Conservation (phyloP, 2,888 invertebrate genomes). For the Zygothrica quintamaculata region DNA sequence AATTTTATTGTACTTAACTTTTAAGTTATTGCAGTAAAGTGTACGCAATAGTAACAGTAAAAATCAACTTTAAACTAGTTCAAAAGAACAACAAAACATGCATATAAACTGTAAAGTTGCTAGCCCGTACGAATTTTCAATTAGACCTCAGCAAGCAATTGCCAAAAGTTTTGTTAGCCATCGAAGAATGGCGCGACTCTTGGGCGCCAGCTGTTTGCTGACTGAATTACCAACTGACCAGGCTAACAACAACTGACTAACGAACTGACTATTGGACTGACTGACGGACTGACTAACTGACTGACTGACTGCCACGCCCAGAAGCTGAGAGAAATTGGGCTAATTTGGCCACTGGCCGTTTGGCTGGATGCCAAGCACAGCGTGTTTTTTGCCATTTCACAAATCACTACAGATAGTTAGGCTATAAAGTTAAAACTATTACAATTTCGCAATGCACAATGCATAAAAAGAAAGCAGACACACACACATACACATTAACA, state of each 20-base stretch:
- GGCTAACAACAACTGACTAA: too few species aligned
- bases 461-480: constrained; percentile 10
- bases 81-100: not conserved
- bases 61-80: too few species aligned
- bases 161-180: constrained; percentile 26
- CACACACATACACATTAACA: constrained; percentile 1
- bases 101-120: not conserved
- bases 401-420: constrained; percentile 22
- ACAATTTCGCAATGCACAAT: constrained; percentile 12
- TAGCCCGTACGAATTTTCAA: constrained; percentile 42
- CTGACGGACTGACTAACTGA: constrained; percentile 3
- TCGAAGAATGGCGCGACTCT: constrained; percentile 10
- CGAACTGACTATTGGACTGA: too few species aligned
- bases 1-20: too few species aligned
- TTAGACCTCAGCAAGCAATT: constrained; percentile 33
- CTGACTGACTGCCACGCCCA: constrained; percentile 12
- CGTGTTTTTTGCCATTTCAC: not conserved
- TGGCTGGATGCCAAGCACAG: constrained; percentile 31
- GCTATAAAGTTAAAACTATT: constrained; percentile 24
- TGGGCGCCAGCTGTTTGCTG: constrained; percentile 27
- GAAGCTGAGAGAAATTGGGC: not conserved
- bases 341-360: constrained; percentile 4
- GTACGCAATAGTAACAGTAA: too few species aligned
- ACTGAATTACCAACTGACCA: too few species aligned
- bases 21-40: too few species aligned